These are phyloP conservation scores for Micoletzkya japonica DNA, from an alignment of 2,888 invertebrate genomes.

Conservation along the genomic window DNA sequence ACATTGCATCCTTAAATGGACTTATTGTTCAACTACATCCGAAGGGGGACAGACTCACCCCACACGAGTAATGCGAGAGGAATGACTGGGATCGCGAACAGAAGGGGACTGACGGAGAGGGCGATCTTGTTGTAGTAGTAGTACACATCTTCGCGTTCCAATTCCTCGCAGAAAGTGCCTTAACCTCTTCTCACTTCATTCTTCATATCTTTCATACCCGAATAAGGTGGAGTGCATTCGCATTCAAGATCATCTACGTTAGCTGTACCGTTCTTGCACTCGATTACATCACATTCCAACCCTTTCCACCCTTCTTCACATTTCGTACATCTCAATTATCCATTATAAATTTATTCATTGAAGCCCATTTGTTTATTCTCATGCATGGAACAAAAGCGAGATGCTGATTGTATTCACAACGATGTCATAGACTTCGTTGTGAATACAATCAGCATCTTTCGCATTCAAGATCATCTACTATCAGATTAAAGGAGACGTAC, in stretches of 20 bases:
- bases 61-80: constrained; percentile 12
- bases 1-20: constrained; percentile 7
- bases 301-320: constrained; percentile 9
- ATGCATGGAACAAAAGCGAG: too few relatives aligned
- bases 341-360: too few relatives aligned
- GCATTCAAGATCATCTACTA: not conserved
- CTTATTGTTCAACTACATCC: too few relatives aligned
- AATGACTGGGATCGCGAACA: constrained; percentile 16
- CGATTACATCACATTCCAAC: constrained; percentile 9
- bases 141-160: constrained; percentile 10
- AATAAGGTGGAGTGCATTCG: constrained; percentile 7
- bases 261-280: constrained; percentile 1
- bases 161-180: constrained; percentile 14
- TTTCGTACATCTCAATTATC: not conserved
- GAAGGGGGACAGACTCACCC: constrained; percentile 20
- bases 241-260: not conserved
- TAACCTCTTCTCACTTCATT: not conserved
- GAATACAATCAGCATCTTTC: too few relatives aligned
- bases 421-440: too few relatives aligned
- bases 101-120: constrained; percentile 7
- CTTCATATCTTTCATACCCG: not conserved
- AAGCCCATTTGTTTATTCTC: too few relatives aligned
- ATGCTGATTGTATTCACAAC: too few relatives aligned
- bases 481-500: not conserved
- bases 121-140: constrained; percentile 23